Evolutionary conservation across 2,113 vertebrate genomes (phyloP).

Genomic region (Siniperca chuatsi): DNA sequence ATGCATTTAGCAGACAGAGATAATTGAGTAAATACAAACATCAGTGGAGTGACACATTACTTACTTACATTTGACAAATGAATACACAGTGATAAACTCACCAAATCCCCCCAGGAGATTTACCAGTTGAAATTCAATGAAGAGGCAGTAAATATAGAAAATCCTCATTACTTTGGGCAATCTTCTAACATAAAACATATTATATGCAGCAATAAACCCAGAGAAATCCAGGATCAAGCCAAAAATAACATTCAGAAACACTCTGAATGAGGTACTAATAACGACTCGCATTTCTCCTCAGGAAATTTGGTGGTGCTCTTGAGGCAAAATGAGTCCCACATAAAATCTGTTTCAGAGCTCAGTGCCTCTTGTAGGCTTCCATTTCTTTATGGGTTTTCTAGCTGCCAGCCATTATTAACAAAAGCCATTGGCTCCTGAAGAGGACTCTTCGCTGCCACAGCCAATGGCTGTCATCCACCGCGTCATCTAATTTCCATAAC

Average conservation of each 20-base stretch:
- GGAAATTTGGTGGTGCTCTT: constrained; percentile 65
- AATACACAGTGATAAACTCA: constrained; percentile 48
- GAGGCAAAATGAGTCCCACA: constrained; percentile 68
- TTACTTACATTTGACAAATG: constrained; percentile 48
- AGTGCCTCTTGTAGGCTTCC: constrained; percentile 71
- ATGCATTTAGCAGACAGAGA: constrained; percentile 32
- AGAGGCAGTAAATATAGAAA: constrained; percentile 43
- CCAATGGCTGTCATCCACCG: constrained; percentile 78
- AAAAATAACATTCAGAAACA: constrained; percentile 56
- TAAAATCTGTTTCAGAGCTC: constrained; percentile 74
- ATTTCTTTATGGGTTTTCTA: constrained; percentile 77
- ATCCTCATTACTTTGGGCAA: constrained; percentile 38
- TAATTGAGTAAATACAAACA: constrained; percentile 56
- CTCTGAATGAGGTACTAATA: constrained; percentile 63
- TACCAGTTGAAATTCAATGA: constrained; percentile 29
- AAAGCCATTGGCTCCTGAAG: constrained; percentile 75
- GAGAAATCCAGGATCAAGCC: constrained; percentile 38
- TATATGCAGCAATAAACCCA: constrained; percentile 29
- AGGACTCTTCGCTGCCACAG: constrained; percentile 70
- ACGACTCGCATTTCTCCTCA: constrained; percentile 61
- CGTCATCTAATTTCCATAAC: constrained; percentile 78
- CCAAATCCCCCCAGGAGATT: constrained; percentile 46
- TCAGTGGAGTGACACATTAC: constrained; percentile 19
- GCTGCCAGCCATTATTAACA: constrained; percentile 82
- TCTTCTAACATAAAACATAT: constrained; percentile 39